Conservation (phyloP, 2,113 vertebrate genomes). For the Hemichromis elongatus region DNA sequence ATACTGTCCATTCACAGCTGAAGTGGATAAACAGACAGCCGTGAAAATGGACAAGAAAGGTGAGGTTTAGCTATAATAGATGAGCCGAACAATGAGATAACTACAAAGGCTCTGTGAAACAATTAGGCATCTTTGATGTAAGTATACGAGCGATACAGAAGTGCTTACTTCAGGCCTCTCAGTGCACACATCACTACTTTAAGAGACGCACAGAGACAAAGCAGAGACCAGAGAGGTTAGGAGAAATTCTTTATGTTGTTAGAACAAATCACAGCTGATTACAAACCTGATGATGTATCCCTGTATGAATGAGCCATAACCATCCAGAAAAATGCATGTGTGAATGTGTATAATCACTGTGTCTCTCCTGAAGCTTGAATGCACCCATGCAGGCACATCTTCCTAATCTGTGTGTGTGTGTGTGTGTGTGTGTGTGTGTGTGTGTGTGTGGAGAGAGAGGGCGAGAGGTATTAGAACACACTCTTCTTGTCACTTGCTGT, state of each 20-base stretch:
- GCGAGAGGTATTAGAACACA: constrained; percentile 63
- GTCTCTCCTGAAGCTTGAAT: not conserved
- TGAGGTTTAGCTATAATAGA: constrained; percentile 42
- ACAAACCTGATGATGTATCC: not conserved
- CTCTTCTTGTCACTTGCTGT: constrained; percentile 62
- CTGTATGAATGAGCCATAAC: not conserved
- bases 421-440: not conserved
- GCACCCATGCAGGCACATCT: not conserved
- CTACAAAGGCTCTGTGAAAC: constrained; percentile 17
- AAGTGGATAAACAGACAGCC: constrained; percentile 54
- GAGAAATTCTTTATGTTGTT: not conserved
- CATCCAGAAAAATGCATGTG: not conserved
- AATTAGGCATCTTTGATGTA: constrained; percentile 9
- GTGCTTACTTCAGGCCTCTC: not conserved
- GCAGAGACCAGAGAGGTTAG: not conserved
- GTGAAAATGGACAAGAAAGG: constrained; percentile 62
- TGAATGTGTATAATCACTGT: not conserved
- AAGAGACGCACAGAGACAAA: not conserved
- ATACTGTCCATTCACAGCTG: constrained; percentile 60
- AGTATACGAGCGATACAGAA: not conserved
- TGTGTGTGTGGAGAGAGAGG: not conserved
- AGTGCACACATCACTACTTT: not conserved
- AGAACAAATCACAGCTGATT: not conserved
- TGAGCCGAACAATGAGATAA: constrained; percentile 37
- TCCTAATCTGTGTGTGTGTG: not conserved